Base-by-base conservation (phyloP, 1,140 invertebrate species). In the Anastrepha obliqua region DNA sequence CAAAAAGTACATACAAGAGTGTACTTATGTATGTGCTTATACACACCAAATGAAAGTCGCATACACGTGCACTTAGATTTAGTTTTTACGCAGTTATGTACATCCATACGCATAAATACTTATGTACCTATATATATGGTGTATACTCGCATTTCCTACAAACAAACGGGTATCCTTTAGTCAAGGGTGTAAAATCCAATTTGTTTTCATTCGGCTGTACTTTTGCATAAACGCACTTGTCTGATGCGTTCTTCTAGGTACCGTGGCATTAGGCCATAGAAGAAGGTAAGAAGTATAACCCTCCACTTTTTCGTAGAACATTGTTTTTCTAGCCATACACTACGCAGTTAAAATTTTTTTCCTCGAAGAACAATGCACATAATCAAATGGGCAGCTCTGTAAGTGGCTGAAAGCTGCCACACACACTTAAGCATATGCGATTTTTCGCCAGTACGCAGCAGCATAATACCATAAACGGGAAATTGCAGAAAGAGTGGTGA, bases 211-310 rank as follows among this genome's bases (percentile, higher is more conserved):
- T 81, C 74, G 42, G 47, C 74, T 81, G 15, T 81, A 81, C 74
- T 81, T 81, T 81, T 81, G 74, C 74, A 81, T 81, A 81, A 81
- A 55, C 74, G 51, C 74, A 81, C 74, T 81, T 81, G 74, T 55
- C 47, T 81, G 55, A 81, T n/a, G 47, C 44, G 47, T 47, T 81
- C 42, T 55, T 20, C 74, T 62, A 62, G 4, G 13, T n/a, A 62
- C n/a, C 1, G 5, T 5, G 9, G n/a, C n/a, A 62, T 0, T 29
- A 15, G n/a, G 5, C 9, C 60, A 62, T 62, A 62, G 51, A 15
- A 62, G 51, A 15, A 62, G 9, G 13, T 62, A 62, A 15, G 60
- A 62, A 7, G 47, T 11, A 4, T 81, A 81, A 81, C 47, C 47
- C 74, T 81, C 47, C n/a, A 55, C 47, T 13, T 6, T 81, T 81